Conservation (phyloP, 53 echinoderm and acorn worm species). For the Stichopus horrens region DNA sequence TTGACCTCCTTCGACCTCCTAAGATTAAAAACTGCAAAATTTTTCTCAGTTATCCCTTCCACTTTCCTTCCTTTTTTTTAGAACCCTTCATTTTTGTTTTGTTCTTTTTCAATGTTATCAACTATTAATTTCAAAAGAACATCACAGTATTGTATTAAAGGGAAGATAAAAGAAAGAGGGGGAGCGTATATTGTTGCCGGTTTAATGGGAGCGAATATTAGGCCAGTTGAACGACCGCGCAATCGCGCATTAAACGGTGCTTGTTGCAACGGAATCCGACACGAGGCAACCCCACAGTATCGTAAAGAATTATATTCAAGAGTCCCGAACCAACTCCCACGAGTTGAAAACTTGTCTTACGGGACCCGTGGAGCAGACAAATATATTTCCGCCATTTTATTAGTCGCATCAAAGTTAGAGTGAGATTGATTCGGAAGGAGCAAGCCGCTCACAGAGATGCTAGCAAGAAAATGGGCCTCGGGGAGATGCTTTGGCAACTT, state of each 20-base stretch:
- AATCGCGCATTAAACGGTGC: conserved; percentile 37
- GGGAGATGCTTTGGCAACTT: conserved; percentile 9
- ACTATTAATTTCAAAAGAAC: conserved; percentile 42
- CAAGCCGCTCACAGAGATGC: conserved; percentile 32
- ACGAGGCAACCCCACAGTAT: conserved; percentile 39
- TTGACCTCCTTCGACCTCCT: conserved; percentile 4
- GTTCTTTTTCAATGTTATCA: not conserved
- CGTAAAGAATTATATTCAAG: conserved; percentile 49
- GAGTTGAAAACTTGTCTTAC: conserved; percentile 32
- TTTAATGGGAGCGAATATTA: conserved; percentile 46
- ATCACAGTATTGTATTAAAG: conserved; percentile 21
- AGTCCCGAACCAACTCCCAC: conserved; percentile 45
- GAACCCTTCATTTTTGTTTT: no score
- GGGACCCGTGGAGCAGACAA: conserved; percentile 45
- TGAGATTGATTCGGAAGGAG: conserved; percentile 30
- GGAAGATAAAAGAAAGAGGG: not conserved
- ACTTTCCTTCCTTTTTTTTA: no score
- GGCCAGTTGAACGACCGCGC: conserved; percentile 42
- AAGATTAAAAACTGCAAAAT: no score
- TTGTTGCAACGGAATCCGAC: conserved; percentile 44
- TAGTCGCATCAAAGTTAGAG: conserved; percentile 35
- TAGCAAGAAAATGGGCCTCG: conserved; percentile 45
- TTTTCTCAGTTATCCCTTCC: no score
- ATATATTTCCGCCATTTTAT: conserved; percentile 50
- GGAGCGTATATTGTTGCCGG: conserved; percentile 38